These are phyloP conservation scores for Hyaena hyaena DNA, from an alignment of 2,113 vertebrate species.

Conservation along the genomic window DNA sequence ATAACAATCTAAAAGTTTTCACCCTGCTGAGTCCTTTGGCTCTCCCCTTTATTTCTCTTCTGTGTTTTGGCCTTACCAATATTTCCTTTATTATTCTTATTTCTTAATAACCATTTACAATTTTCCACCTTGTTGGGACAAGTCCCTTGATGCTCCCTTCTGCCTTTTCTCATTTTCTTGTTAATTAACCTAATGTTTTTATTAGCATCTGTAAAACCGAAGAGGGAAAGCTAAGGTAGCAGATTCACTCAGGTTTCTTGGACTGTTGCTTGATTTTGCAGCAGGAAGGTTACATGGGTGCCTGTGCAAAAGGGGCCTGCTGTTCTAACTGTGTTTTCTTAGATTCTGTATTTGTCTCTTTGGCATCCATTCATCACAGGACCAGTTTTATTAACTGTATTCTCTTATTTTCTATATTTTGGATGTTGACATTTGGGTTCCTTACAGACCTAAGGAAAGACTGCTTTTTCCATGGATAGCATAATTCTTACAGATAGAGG, in stretches of 20 bases:
- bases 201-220: background rate
- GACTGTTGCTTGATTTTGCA: background rate
- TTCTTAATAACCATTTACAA: background rate
- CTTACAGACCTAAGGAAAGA: background rate
- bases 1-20: background rate
- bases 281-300: background rate
- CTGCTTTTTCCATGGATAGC: background rate
- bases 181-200: conserved; percentile 7
- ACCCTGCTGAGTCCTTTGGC: background rate
- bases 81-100: background rate
- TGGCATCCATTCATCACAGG: background rate
- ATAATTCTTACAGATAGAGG: background rate
- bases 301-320: background rate
- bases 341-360: background rate
- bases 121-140: background rate
- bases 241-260: background rate
- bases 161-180: background rate
- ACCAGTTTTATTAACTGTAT: background rate
- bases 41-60: background rate
- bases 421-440: background rate
- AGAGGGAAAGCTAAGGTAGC: background rate
- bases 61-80: background rate
- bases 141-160: background rate
- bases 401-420: background rate
- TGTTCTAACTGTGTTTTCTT: background rate